A percentile compares a stretch with the other conserved stretches of the same genome.
These are phyloP conservation scores for Unio delphinus DNA, from an alignment of 2,888 invertebrate genomes.

Conservation along the genomic window DNA sequence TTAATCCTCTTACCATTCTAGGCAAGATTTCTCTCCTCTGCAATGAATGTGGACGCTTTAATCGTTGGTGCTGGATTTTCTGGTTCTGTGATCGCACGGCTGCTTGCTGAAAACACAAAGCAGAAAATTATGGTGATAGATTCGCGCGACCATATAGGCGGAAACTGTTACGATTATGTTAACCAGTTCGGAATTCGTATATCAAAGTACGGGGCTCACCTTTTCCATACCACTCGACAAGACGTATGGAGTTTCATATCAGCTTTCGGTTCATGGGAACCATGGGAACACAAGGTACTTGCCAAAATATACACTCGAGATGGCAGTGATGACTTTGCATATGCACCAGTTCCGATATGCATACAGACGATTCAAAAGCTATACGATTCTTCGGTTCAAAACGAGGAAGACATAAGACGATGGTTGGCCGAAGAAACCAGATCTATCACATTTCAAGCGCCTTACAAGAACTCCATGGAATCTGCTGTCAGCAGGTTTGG, in stretches of 20 bases:
- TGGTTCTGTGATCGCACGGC: constrained; percentile 8
- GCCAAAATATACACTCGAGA: background rate
- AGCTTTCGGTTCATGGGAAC: constrained; percentile 5
- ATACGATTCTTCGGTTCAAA: constrained; percentile 2
- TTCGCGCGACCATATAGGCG: constrained; percentile 12
- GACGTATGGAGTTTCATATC: constrained; percentile 8
- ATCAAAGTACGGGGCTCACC: constrained; percentile 8
- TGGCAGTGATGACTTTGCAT: background rate
- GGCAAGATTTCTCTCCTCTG: too few relatives aligned
- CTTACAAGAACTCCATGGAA: constrained; percentile 2
- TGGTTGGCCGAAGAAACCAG: constrained; percentile 2
- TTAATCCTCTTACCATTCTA: too few relatives aligned
- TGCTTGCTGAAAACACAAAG: constrained; percentile 1
- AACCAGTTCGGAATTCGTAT: constrained; percentile 10
- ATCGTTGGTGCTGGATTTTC: constrained; percentile 9
- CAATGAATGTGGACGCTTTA: constrained; percentile 1
- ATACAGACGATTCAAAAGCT: constrained; percentile 9
- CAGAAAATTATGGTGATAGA: constrained; percentile 7
- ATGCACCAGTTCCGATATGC: constrained; percentile 6
- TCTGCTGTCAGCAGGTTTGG: constrained; percentile 7
- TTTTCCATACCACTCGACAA: constrained; percentile 9
- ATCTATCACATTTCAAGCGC: constrained; percentile 2
- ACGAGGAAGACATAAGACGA: background rate
- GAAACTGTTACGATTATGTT: constrained; percentile 11
- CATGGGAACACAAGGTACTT: constrained; percentile 5